phyloP scores from a whole-genome alignment of 2,113 vertebrate genomes.

The Talpa occidentalis region DNA sequence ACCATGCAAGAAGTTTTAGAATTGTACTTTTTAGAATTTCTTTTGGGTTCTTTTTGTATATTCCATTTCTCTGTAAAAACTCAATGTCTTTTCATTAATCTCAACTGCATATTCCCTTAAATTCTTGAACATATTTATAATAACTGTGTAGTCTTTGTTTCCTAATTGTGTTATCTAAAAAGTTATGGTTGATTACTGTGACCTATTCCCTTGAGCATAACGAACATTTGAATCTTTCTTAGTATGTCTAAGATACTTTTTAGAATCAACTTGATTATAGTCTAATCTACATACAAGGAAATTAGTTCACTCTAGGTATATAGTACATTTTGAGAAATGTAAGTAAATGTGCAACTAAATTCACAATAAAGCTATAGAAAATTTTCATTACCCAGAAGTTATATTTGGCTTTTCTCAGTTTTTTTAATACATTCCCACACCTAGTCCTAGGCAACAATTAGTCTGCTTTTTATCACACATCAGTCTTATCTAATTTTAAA shows the following conservation, averaged over 20 bases:
- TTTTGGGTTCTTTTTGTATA: not conserved
- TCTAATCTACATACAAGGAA: not conserved
- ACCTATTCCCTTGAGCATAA: not conserved
- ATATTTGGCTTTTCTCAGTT: not conserved
- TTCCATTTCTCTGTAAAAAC: not conserved
- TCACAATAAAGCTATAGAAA: not conserved
- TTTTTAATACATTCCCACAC: no score
- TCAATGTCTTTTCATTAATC: not conserved
- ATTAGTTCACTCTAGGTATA: not conserved
- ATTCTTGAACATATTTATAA: not conserved
- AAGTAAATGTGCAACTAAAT: not conserved
- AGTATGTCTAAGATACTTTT: not conserved
- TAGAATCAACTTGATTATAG: not conserved
- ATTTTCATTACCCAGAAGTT: not conserved
- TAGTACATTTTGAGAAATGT: not conserved
- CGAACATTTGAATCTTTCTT: not conserved
- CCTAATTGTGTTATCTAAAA: not conserved
- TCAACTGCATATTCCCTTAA: not conserved
- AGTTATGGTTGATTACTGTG: not conserved
- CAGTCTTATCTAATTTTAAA: not conserved
- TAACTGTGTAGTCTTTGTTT: not conserved
- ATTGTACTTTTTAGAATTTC: not conserved
- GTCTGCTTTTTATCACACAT: not conserved
- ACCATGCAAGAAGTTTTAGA: no score
- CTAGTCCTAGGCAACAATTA: not conserved